Conservation (phyloP, 2,113 vertebrate genomes). For the Pagrus major region DNA sequence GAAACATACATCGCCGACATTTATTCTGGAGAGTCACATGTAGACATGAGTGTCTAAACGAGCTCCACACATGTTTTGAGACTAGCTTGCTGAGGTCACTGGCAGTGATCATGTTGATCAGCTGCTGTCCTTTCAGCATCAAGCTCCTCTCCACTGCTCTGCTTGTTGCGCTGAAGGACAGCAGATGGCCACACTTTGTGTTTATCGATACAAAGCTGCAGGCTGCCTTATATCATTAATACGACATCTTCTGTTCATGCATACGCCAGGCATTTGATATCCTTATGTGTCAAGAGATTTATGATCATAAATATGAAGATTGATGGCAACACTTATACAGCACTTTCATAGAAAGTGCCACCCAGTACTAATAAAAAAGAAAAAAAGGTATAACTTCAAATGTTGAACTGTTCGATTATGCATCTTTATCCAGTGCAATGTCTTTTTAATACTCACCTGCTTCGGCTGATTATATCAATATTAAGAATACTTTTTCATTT, state of each 20-base stretch:
- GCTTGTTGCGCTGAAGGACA: background rate
- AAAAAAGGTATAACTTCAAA: too few species aligned
- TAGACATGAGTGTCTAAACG: background rate
- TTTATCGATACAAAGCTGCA: slow-evolving; percentile 30
- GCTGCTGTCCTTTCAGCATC: slow-evolving; percentile 18
- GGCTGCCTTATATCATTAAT: slow-evolving; percentile 1
- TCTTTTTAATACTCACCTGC: background rate
- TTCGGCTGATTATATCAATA: background rate
- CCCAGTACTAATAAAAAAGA: too few species aligned
- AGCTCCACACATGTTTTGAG: background rate
- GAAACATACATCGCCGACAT: too few species aligned
- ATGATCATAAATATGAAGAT: background rate
- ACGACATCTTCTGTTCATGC: slow-evolving; percentile 16
- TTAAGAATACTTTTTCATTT: background rate
- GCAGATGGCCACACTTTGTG: slow-evolving; percentile 42
- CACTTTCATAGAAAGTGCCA: background rate
- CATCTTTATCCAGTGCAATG: background rate
- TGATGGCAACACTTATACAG: background rate
- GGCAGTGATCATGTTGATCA: background rate
- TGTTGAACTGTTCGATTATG: background rate
- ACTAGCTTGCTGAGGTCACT: background rate
- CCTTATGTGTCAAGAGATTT: slow-evolving; percentile 4
- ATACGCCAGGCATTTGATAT: slow-evolving; percentile 19
- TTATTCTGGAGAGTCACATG: too few species aligned
- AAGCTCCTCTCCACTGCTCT: background rate